These are phyloP conservation scores for Gadus chalcogrammus DNA, from an alignment of 2,113 vertebrate species.

Conservation along the genomic window DNA sequence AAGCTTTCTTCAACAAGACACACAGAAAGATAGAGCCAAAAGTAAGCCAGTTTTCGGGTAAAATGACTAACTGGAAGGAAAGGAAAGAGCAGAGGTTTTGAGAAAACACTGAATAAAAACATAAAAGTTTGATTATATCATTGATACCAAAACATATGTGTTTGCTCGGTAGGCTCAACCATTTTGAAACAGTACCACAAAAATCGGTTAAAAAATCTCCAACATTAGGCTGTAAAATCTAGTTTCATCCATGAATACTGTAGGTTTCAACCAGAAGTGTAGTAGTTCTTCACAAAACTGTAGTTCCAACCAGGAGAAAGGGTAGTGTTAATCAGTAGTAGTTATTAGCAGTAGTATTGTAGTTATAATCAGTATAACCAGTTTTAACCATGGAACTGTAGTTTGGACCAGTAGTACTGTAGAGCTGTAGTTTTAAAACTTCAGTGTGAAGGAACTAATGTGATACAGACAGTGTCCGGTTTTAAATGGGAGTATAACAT, in stretches of 20 bases:
- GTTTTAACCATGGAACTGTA: too few species aligned
- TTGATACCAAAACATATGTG: background rate
- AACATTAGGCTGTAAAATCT: too few species aligned
- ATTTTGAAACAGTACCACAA: slow-evolving; percentile 3
- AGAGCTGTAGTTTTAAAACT: background rate
- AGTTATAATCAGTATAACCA: background rate
- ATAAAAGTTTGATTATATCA: background rate
- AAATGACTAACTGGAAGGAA: slow-evolving; percentile 9
- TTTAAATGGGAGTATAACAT: background rate
- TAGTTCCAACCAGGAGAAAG: background rate
- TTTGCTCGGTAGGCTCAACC: slow-evolving; percentile 32
- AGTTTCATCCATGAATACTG: too few species aligned
- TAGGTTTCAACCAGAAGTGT: background rate
- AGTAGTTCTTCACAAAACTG: background rate
- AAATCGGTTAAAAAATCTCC: background rate
- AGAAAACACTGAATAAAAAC: background rate
- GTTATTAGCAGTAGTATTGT: too few species aligned
- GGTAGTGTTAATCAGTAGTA: too few species aligned
- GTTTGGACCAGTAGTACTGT: background rate
- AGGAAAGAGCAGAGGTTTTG: slow-evolving; percentile 20
- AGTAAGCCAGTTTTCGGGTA: background rate
- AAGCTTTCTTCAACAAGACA: slow-evolving; percentile 12
- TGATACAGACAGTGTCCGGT: slow-evolving; percentile 7
- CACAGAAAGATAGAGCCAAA: slow-evolving; percentile 5
- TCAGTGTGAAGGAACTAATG: slow-evolving; percentile 6